Base-by-base conservation (phyloP, 1,140 invertebrate species). In the Drosophila tani region DNA sequence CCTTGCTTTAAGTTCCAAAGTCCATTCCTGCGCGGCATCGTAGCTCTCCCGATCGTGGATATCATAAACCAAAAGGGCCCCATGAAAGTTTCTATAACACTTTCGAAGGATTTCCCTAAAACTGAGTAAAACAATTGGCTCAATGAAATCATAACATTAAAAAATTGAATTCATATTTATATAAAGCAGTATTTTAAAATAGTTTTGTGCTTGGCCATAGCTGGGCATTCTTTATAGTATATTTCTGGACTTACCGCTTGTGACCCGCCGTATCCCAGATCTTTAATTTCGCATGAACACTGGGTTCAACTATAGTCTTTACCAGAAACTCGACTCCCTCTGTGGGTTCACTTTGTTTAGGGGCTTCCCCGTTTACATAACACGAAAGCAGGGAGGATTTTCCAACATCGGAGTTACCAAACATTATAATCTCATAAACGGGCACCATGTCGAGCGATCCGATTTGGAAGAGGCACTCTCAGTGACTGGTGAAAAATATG, bases 11-110 rank as follows among this genome's bases (percentile, higher is more conserved):
- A 81, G 58, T 14, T 70, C 40, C 0, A 6, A 7, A 1, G 68
- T 55, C 70, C 66, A 83, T 0, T 66, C 4, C 27, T 68, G 43
- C 3, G 56, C 75, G 4, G 49, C 17, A 3, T 51, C 40, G 12
- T 46, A 83, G 40, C 58, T 79, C 14, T 66, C 12, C 0, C 63
- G 58, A 27, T 71, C 15, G 7, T 71, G 58, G 35, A 83, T 76
- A 17, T 82, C 76, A 12, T 71, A 83, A 0, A 79, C 76, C 19
- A 83, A 9, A 2, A 82, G 1, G 9, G 55, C 80, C 6, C 62
- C 80, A 3, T 47, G 5, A 43, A 49, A 58, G 29, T 32, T 21
- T 0, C 12, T 46, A 17, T 73, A 76, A 40, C 73, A 59, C 0
- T 14, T 62, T 6, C 12, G 9, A 0, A 70, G 15, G 9, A 81